A percentile compares a stretch with the other conserved stretches of the same genome.
These are phyloP conservation scores for Protaetia brevitarsis DNA, from an alignment of 1,140 invertebrate genomes.

Conservation along the genomic window DNA sequence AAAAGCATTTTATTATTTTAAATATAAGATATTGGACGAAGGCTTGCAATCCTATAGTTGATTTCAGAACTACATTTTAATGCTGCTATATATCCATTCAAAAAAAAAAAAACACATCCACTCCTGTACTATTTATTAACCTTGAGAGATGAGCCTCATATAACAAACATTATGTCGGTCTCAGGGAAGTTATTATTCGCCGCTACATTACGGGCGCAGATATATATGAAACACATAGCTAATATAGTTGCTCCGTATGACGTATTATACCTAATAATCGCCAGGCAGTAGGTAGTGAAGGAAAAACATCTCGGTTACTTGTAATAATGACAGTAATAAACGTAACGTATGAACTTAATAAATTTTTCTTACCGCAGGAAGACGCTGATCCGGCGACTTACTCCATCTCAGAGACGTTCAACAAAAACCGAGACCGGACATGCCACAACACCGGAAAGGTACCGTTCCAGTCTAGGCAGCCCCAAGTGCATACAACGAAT, in stretches of 20 bases:
- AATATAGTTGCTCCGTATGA: not conserved
- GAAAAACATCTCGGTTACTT: conserved; percentile 1
- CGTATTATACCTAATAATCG: not conserved
- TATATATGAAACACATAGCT: not conserved
- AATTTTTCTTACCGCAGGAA: conserved; percentile 28
- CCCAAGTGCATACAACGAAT: conserved; percentile 22
- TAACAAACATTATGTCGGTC: not conserved
- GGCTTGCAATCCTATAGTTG: too few species aligned
- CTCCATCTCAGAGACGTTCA: conserved; percentile 25
- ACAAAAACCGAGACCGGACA: conserved; percentile 30
- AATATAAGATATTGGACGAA: too few species aligned
- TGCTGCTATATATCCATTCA: too few species aligned
- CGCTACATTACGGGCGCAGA: not conserved
- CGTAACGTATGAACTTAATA: conserved; percentile 28
- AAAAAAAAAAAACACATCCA: too few species aligned
- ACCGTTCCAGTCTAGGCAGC: conserved; percentile 29
- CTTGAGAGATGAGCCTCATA: not conserved
- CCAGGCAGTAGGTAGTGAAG: not conserved
- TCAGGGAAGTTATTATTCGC: not conserved
- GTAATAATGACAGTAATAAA: conserved; percentile 25
- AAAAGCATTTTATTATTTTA: too few species aligned
- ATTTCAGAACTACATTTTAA: too few species aligned
- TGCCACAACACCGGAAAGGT: conserved; percentile 30
- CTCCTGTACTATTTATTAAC: too few species aligned
- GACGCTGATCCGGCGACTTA: conserved; percentile 27